Percentiles rank a stretch among this genome's conserved stretches.
phyloP scores from a whole-genome alignment of 2,113 vertebrate genomes.

The Nerophis lumbriciformis region DNA sequence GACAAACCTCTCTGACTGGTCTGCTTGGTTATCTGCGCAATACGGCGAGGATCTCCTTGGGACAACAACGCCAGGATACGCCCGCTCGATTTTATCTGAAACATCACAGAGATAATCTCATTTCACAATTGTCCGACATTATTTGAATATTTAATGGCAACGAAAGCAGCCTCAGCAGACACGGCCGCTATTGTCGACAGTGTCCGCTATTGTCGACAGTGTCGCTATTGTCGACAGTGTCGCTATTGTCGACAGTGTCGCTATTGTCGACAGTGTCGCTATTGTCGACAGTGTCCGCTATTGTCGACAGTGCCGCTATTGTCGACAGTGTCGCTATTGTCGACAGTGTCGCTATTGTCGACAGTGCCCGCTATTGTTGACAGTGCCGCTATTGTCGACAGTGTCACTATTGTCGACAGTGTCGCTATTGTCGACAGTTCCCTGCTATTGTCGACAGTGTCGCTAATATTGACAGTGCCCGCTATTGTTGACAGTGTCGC shows the following conservation, averaged over 20 bases:
- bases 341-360: no score
- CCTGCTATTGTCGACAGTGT: no score
- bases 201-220: constrained; percentile 11
- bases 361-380: no score
- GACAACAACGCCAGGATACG: constrained; percentile 18
- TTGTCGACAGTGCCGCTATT: no score
- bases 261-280: no score
- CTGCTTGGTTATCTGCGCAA: constrained; percentile 53
- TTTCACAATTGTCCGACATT: constrained; percentile 44
- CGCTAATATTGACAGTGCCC: no score
- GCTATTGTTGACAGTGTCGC: no score
- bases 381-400: no score
- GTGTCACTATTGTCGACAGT: no score
- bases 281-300: no score
- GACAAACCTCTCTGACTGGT: constrained; percentile 52
- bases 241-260: constrained; percentile 8
- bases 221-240: constrained; percentile 21
- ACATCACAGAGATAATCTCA: constrained; percentile 47
- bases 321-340: no score
- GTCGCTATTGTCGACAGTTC: no score
- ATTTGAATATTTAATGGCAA: constrained; percentile 45
- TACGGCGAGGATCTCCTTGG: constrained; percentile 34
- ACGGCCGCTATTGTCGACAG: constrained; percentile 15
- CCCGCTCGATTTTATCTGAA: constrained; percentile 36
- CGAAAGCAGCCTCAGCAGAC: constrained; percentile 22